A percentile compares a stretch with the other conserved stretches of the same genome.
Conservation (phyloP, 35 echinoderm and acorn worm genomes). For the Anneissia japonica region DNA sequence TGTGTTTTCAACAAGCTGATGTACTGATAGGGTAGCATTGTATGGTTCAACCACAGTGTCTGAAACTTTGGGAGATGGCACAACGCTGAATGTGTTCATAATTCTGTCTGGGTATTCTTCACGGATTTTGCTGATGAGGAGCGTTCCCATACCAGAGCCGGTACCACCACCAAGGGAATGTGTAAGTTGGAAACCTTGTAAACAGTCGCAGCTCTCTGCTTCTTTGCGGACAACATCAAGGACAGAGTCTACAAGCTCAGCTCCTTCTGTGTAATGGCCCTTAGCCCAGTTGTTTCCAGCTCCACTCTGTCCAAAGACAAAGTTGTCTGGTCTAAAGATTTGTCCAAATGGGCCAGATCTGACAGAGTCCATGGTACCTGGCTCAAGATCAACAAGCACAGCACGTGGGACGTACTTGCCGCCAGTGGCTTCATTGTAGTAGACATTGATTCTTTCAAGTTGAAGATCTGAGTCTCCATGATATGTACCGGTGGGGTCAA, state of each 20-base stretch:
- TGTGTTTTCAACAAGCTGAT: conserved; percentile 92
- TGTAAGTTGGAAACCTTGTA: conserved; percentile 87
- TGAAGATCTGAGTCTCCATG: conserved; percentile 94
- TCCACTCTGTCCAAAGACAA: conserved; percentile 95
- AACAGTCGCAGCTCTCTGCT: conserved; percentile 86
- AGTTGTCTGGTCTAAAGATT: conserved; percentile 93
- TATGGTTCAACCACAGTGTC: conserved; percentile 69
- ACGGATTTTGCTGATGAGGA: conserved; percentile 98
- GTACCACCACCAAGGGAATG: conserved; percentile 96
- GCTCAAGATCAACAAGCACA: conserved; percentile 85
- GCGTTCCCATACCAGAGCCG: conserved; percentile 94
- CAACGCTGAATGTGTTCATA: conserved; percentile 99
- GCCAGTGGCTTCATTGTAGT: conserved; percentile 81
- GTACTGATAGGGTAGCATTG: conserved; percentile 71
- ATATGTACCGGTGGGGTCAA: conserved; percentile 95
- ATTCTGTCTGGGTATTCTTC: conserved; percentile 99
- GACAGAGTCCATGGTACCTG: conserved; percentile 98
- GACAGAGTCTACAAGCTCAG: conserved; percentile 89
- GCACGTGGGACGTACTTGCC: conserved; percentile 89
- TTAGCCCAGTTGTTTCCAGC: conserved; percentile 99
- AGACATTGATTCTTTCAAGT: conserved; percentile 82
- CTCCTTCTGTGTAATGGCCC: conserved; percentile 97
- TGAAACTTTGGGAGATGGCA: conserved; percentile 98
- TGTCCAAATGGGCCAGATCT: conserved; percentile 93
- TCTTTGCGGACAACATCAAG: conserved; percentile 91